Base-by-base conservation (phyloP, 2,113 vertebrate genomes). In the Cnemophilus loriae region DNA sequence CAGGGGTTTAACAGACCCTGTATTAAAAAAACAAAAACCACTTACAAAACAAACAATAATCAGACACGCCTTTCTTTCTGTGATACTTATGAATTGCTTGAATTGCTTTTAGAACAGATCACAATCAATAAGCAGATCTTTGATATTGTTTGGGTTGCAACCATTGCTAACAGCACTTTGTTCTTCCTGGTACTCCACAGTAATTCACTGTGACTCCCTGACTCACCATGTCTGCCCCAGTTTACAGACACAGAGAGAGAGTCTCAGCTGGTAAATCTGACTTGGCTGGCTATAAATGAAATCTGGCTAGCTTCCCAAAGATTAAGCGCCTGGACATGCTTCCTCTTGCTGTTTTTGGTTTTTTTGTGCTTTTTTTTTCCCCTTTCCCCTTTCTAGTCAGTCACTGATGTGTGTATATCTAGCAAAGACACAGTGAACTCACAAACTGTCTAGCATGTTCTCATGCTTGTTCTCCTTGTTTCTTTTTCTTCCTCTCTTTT, bases 111-210 rank as follows among this genome's bases (percentile, higher is more conserved):
- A 98, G 95, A 98, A 97, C 87, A 96, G 97, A 98, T 97, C 96
- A 93, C 82, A 89, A 95, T 92, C 93, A 96, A 98, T 97, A 98
- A 98, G 95, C 95, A 96, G 82, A 90, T 97, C 98, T 99, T 99
- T 98, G 97, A 98, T 98, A 96, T 84, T 18, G 7, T 97, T 97
- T 96, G 95, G 77, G 90, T 93, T 96, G 95, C 97, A 97, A 97
- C 88, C 13, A 89, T 90, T 96, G 75, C 96, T 95, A 76, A 91
- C 44, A 93, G 74, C 73, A 95, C 97, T 98, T 98, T 98, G 96
- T 98, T 98, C 97, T 96, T 97, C 95, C 96, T 97, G 91, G 96
- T 98, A 95, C 97, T 98, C 96, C 97, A 95, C 89, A 96, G 96
- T 87, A 90, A 96, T 95, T 98, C 93, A 77, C 92, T 97, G 97